These are phyloP conservation scores for Lepilemur ruficaudatus DNA, from an alignment of 2,797 vertebrate genomes.

Conservation along the genomic window DNA sequence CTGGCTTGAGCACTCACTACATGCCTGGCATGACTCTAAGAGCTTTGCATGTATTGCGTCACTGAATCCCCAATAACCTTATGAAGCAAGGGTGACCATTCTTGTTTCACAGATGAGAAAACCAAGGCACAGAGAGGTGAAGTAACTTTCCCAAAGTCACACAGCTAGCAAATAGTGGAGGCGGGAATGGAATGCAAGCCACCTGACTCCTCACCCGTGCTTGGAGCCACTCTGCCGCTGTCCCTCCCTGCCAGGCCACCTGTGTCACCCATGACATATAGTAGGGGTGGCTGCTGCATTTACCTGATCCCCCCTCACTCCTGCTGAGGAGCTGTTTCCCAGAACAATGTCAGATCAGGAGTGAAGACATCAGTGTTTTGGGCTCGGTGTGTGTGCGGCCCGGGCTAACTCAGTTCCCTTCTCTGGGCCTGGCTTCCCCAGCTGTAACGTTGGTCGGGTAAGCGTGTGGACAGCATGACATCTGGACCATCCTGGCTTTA, in stretches of 20 bases:
- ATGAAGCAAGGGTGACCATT: background rate
- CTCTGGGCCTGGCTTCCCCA: background rate
- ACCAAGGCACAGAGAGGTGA: background rate
- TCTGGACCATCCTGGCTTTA: background rate
- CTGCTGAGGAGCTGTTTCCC: rapidly evolving
- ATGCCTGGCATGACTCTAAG: rapidly evolving
- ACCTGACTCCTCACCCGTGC: no score
- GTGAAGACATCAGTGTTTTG: background rate
- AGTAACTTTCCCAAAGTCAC: background rate
- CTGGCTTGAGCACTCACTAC: rapidly evolving
- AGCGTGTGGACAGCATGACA: background rate
- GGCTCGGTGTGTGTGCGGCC: background rate
- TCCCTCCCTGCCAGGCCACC: background rate
- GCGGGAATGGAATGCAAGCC: background rate
- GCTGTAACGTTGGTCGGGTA: rapidly evolving
- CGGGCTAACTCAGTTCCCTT: background rate
- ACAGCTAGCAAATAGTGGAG: background rate
- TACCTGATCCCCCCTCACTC: background rate
- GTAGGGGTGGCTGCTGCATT: background rate
- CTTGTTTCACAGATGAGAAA: background rate
- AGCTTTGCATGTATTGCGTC: background rate
- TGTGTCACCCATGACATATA: rapidly evolving
- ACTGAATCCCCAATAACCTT: background rate
- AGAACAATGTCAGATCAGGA: background rate
- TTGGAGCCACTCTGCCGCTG: rapidly evolving